These are phyloP conservation scores for Leucopternis melanops DNA, from an alignment of 2,113 vertebrate species.

Conservation along the genomic window DNA sequence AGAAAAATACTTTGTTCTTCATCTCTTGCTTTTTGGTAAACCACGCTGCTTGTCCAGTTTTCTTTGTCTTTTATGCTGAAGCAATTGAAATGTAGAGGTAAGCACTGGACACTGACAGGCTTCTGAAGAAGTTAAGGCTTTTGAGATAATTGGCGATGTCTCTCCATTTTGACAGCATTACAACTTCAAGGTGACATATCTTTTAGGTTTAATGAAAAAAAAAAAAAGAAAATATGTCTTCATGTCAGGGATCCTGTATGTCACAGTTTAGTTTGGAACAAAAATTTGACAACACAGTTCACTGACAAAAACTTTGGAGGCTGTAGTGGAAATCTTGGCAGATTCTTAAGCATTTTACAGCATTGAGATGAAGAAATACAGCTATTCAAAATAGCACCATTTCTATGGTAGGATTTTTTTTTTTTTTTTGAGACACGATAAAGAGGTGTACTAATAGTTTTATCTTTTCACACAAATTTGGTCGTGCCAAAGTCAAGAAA, in stretches of 20 bases:
- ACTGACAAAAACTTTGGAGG: neutral
- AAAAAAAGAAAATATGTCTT: neutral
- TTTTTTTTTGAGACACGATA: neutral
- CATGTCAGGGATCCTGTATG: neutral
- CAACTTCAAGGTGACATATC: neutral
- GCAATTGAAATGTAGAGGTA: neutral
- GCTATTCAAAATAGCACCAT: neutral
- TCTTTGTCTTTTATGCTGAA: neutral
- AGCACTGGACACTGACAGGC: neutral
- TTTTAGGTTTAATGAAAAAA: neutral
- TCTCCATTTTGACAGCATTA: neutral
- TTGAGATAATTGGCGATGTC: neutral
- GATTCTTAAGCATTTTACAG: neutral
- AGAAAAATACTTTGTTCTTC: neutral
- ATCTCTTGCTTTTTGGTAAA: neutral
- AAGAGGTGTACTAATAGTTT: neutral
- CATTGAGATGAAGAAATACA: neutral
- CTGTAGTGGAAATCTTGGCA: neutral
- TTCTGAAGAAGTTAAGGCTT: neutral
- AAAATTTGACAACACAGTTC: neutral
- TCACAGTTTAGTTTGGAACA: neutral
- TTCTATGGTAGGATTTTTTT: neutral
- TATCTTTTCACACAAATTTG: neutral
- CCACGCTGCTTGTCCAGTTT: neutral
- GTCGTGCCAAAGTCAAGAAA: neutral